Conservation (phyloP, 2,113 vertebrate genomes). For the Regulus satrapa region DNA sequence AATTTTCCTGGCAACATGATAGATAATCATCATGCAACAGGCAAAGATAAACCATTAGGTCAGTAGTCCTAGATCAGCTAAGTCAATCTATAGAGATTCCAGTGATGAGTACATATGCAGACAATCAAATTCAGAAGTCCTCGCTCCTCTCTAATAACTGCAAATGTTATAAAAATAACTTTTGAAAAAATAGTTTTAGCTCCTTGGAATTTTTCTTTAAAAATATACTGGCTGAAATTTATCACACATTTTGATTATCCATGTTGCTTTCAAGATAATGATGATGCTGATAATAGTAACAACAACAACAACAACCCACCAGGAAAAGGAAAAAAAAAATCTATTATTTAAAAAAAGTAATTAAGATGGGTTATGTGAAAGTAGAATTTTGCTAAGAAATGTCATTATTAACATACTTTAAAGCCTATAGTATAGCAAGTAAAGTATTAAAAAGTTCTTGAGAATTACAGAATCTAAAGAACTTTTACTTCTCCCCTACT, state of each 20-base stretch:
- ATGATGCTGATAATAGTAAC: background rate
- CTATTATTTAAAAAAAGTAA: background rate
- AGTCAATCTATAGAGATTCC: background rate
- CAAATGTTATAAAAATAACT: background rate
- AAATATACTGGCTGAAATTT: background rate
- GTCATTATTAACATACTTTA: background rate
- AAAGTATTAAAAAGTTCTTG: background rate
- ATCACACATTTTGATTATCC: background rate
- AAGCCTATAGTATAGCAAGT: background rate
- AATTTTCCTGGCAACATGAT: background rate
- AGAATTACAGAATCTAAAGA: background rate
- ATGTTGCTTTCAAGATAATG: background rate
- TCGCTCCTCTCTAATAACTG: background rate
- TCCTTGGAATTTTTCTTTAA: background rate
- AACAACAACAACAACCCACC: background rate
- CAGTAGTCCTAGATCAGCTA: background rate
- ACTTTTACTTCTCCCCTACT: background rate
- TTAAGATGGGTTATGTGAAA: background rate
- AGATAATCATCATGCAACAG: background rate
- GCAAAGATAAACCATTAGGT: background rate
- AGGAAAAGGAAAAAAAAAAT: background rate
- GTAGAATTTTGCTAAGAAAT: background rate
- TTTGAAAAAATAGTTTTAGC: background rate
- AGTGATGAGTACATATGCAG: background rate
- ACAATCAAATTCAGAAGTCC: background rate